phyloP scores from a whole-genome alignment of 2,888 invertebrate species.

The Deroplatys truncata region DNA sequence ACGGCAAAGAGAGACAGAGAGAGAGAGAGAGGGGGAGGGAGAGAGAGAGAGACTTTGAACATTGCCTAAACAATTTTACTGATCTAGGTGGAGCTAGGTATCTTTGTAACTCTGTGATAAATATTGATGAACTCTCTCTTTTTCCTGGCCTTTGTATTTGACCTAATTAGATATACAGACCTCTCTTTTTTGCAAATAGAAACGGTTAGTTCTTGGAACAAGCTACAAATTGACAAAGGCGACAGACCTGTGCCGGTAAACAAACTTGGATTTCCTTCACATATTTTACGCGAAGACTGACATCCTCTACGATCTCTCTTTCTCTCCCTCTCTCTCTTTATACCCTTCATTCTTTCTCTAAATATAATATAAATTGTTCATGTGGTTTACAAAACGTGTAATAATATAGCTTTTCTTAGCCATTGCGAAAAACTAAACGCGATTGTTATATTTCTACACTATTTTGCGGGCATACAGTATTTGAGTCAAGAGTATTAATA shows the following conservation, averaged over 20 bases:
- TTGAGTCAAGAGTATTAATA: too few relatives aligned
- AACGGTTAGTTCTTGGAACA: not conserved
- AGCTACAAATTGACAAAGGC: not conserved
- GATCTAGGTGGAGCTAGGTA: not conserved
- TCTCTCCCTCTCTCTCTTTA: not conserved
- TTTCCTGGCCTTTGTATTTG: not conserved
- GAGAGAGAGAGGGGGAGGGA: too few relatives aligned
- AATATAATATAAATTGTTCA: too few relatives aligned
- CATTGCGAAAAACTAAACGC: too few relatives aligned
- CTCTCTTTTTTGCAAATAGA: not conserved
- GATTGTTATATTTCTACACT: too few relatives aligned
- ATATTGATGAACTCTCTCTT: not conserved
- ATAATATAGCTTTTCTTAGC: too few relatives aligned
- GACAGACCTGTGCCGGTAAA: not conserved
- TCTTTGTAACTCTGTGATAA: not conserved
- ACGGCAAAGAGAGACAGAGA: not conserved
- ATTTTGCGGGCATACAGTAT: too few relatives aligned
- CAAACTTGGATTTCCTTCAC: not conserved
- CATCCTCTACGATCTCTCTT: not conserved
- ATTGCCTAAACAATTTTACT: not conserved
- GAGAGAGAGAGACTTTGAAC: not conserved
- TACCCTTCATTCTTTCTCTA: too few relatives aligned
- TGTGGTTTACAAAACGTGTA: too few relatives aligned
- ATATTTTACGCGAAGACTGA: not conserved
- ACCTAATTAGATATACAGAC: not conserved